Percentiles rank a stretch among this genome's conserved stretches.
phyloP scores from a whole-genome alignment of 2,888 invertebrate genomes.

The Metacarcinus magister region DNA sequence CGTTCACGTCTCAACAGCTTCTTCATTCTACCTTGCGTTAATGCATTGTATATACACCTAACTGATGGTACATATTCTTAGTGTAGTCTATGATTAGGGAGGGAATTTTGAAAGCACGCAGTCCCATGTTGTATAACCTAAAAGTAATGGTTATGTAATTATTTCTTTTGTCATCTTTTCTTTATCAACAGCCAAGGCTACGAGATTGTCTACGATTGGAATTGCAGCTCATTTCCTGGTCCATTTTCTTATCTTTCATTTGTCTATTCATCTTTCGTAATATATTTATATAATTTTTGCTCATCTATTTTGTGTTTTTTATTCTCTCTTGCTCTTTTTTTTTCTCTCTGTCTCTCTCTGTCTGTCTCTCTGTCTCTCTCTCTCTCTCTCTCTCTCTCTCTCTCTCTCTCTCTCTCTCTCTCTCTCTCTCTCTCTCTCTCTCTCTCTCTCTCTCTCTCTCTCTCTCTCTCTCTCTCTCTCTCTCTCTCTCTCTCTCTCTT shows the following conservation, averaged over 20 bases:
- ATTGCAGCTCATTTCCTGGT: not conserved
- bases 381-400: not conserved
- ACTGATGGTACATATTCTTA: not conserved
- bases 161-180: not conserved
- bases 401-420: not conserved
- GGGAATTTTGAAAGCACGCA: not conserved
- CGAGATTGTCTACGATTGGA: no score
- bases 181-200: no score
- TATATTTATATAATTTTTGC: not conserved
- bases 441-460: not conserved
- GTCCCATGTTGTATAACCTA: not conserved
- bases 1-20: not conserved
- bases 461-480: not conserved
- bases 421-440: constrained; percentile 13
- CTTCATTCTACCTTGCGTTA: not conserved
- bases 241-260: not conserved
- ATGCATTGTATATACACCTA: not conserved
- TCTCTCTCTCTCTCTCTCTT: not conserved
- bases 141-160: not conserved
- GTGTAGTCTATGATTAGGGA: not conserved
- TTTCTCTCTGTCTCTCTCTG: not conserved
- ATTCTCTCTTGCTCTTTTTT: not conserved
- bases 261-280: not conserved
- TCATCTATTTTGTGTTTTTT: not conserved
- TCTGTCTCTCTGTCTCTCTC: not conserved